Base-by-base conservation (phyloP, 2,888 invertebrate species). In the Polymixis lichenea region DNA sequence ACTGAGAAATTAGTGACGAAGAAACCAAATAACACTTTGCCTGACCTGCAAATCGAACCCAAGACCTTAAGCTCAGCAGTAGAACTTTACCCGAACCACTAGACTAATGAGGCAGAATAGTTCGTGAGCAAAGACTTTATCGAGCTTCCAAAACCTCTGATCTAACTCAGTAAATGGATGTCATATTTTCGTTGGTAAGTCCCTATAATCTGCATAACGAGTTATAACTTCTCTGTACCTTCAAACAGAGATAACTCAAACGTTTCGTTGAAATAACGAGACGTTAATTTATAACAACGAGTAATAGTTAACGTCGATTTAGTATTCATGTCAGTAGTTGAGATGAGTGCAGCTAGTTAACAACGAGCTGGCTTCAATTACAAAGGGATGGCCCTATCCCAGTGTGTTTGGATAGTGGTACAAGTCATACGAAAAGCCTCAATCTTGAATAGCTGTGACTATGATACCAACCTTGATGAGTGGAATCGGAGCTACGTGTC, bases 281-380 rank as follows among this genome's bases (percentile, higher is more conserved):
- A 65, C 15, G 1, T 15, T 55, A 67, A 67, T 75, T 13, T 62
- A 51, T 46, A 76, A 19, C 56, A 32, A 49, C 13, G 7, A 46
- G 15, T 55, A 55, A 6, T 49, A 67, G 60, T 38, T 28, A n/a
- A 51, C 11, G 32, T 51, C 55, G 66, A 66, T 73, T 66, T 53
- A 84, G 55, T 64, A 84, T 74, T 74, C 61, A 62, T 55, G 60
- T 69, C 69, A 43, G 22, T 55, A 17, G 62, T 55, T 55, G 67
- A 68, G 73, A 86, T 81, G 75, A 81, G 73, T 70, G 67, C 55
- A 62, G n/a, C 60, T 64, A 38, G 86, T 82, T 84, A 78, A 70
- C 78, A 85, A 85, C 87, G 81, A 84, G 87, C 86, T 77, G 77
- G 79, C 89, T 91, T 91, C 91, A 93, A 92, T 93, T 92, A 89